Evolutionary conservation across 2,888 invertebrate genomes (phyloP).

Genomic region (Heliconius ismenius): DNA sequence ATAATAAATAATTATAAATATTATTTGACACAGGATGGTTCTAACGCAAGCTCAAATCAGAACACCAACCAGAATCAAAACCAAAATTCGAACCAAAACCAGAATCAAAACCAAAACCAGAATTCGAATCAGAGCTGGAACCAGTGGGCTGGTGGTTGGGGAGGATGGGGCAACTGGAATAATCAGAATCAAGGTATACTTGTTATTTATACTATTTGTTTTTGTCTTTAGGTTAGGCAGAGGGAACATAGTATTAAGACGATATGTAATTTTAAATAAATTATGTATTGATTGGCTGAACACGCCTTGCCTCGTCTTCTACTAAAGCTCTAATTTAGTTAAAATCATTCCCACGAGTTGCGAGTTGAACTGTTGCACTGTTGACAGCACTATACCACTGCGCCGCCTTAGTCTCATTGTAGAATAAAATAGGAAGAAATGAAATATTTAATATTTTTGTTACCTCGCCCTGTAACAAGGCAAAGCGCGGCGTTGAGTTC

Average conservation of each 20-base stretch:
- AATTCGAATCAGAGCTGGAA: slow-evolving; percentile 63
- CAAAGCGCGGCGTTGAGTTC: no score
- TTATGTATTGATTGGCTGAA: no score
- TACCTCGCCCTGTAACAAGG: no score
- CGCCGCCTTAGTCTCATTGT: no score
- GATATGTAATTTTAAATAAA: no score
- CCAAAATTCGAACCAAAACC: slow-evolving; percentile 46
- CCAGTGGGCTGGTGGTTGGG: slow-evolving; percentile 72
- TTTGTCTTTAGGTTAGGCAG: neutral
- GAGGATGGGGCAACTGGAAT: slow-evolving; percentile 67
- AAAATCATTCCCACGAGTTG: no score
- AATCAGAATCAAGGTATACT: slow-evolving; percentile 60
- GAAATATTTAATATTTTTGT: no score
- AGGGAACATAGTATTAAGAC: neutral
- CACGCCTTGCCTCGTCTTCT: no score
- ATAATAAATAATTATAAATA: neutral
- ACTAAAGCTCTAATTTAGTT: no score
- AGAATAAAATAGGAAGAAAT: no score
- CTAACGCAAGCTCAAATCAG: slow-evolving; percentile 48
- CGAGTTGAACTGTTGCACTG: no score
- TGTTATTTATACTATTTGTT: neutral
- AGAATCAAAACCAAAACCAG: slow-evolving; percentile 42
- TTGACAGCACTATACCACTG: no score
- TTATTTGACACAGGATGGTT: slow-evolving; percentile 1
- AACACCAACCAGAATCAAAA: slow-evolving; percentile 48